These are phyloP conservation scores for Megaceryle maxima DNA, from an alignment of 2,113 vertebrate species.

Conservation along the genomic window DNA sequence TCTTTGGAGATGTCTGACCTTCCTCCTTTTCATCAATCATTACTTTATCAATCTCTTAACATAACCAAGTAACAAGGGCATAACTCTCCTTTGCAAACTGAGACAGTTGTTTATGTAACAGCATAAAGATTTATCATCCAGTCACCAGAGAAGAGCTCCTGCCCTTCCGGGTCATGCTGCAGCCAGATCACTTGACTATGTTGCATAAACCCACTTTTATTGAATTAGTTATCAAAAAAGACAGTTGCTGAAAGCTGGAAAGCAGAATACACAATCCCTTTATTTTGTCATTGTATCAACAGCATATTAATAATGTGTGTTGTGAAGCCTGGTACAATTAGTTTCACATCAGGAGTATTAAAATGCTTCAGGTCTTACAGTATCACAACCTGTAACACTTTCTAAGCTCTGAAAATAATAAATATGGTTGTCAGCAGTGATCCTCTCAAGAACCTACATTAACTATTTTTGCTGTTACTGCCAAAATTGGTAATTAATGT, in stretches of 20 bases:
- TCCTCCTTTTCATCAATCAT: background rate
- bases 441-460: background rate
- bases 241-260: conserved; percentile 4
- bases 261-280: background rate
- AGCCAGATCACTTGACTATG: background rate
- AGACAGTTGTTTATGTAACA: background rate
- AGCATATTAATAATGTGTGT: background rate
- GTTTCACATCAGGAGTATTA: background rate
- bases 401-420: background rate
- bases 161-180: background rate
- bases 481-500: conserved; percentile 20
- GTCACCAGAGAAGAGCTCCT: background rate
- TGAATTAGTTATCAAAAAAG: background rate
- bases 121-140: background rate
- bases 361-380: background rate
- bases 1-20: background rate
- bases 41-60: background rate
- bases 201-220: background rate
- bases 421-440: background rate
- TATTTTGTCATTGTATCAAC: background rate
- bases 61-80: background rate
- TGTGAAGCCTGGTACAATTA: background rate
- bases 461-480: background rate
- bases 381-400: background rate
- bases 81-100: background rate